phyloP scores from a whole-genome alignment of 2,888 invertebrate species.

The Apomyelois bistriatella region DNA sequence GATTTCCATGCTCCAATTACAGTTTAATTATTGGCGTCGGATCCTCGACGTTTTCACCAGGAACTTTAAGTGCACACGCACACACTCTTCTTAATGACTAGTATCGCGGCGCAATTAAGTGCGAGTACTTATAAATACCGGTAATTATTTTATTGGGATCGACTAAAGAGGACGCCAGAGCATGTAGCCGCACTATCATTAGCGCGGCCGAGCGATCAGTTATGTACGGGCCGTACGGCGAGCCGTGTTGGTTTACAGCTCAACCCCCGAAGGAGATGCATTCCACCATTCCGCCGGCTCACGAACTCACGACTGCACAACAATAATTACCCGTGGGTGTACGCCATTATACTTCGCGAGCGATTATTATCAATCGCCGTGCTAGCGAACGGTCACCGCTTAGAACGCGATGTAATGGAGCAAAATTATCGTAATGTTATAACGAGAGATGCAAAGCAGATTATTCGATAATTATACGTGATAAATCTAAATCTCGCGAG shows the following conservation, averaged over 20 bases:
- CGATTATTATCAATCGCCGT: constrained; percentile 79
- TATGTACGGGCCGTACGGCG: constrained; percentile 63
- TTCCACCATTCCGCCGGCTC: constrained; percentile 74
- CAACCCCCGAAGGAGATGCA: constrained; percentile 81
- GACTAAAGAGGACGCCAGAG: constrained; percentile 65
- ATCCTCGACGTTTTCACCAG: constrained; percentile 55
- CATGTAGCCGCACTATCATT: constrained; percentile 72
- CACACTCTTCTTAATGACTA: constrained; percentile 47
- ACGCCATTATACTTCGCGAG: constrained; percentile 79
- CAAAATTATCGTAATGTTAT: constrained; percentile 77
- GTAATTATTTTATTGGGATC: constrained; percentile 74
- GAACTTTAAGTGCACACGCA: constrained; percentile 51
- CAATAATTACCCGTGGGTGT: constrained; percentile 81
- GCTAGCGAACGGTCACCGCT: constrained; percentile 75
- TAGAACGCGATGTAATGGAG: constrained; percentile 73
- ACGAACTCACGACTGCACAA: constrained; percentile 80
- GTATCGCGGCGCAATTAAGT: constrained; percentile 61
- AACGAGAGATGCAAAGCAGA: constrained; percentile 79
- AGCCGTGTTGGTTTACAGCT: constrained; percentile 75
- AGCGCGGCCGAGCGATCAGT: constrained; percentile 75
- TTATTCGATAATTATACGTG: constrained; percentile 76
- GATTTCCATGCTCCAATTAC: constrained; percentile 39
- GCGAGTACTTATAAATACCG: constrained; percentile 68
- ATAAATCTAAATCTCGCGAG: constrained; percentile 73
- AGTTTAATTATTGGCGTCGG: constrained; percentile 52